Evolutionary conservation across 2,113 vertebrate species (phyloP), one percentile per base, ranked within the genome.

Genomic region (Erythrocercus mccallii): DNA sequence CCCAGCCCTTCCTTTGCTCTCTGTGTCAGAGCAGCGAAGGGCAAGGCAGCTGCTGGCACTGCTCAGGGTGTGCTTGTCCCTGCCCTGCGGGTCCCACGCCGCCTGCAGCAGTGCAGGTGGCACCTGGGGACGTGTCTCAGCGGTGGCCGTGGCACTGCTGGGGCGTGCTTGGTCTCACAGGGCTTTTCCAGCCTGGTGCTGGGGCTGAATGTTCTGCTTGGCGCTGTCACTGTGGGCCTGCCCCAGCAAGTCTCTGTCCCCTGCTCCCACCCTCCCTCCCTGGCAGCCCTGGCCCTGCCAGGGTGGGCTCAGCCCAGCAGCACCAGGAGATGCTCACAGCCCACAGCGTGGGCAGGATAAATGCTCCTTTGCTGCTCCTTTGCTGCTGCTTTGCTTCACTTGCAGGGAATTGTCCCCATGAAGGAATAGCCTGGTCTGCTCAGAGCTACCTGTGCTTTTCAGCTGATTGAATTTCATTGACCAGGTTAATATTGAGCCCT

Each of bases 401-500:
- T 1, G 15, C 58, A 56, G 53, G 38, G 47, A 44, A 58, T 44
- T 0, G 24, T 64, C 56, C 78, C 91, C 15, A 4, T 11, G 77
- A 68, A 65, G 48, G 81, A 54, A 12, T 0, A 19, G 31, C 33
- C 58, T 6, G 33, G 7, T 9, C 61, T 70, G 88, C 20, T 64
- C 61, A 3, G 86, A 1, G 17, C 19, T 64, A 14, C 71, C 81
- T 65, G 56, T n/a, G 72, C 20, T 18, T 57, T 60, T 33, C 69
- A 38, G 68, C 92, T 82, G 95, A 78, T 87, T 69, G 88, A 30
- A 53, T 94, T 88, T 53, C 90, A 74, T 83, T 81, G 86, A 56
- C 77, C 65, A 31, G 69, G 81, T 94, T 95, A 70, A 95, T 89
- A 71, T 40, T 13, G 93, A 95, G 78, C 65, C 76, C 76, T 62